Evolutionary conservation across 2,888 invertebrate genomes (phyloP).

Genomic region (Eristalis tenax): DNA sequence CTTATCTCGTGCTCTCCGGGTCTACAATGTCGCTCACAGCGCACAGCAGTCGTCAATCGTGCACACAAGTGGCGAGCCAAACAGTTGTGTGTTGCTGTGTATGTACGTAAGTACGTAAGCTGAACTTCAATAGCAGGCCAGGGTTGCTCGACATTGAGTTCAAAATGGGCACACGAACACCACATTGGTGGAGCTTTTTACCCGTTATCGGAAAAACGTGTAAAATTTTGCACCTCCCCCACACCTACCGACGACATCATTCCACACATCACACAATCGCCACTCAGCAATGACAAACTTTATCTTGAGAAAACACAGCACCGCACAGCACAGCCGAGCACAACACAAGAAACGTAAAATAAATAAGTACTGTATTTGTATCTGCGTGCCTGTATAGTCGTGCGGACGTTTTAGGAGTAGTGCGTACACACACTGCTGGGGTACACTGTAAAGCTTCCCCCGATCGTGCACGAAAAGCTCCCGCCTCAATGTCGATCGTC

Average conservation of each 20-base stretch:
- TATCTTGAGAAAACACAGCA: conserved; percentile 19
- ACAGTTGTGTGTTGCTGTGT: not conserved
- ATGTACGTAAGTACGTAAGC: conserved; percentile 49
- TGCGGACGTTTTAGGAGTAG: not conserved
- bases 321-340: not conserved
- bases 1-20: conserved; percentile 55
- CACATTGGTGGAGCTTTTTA: conserved; percentile 67
- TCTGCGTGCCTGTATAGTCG: not conserved
- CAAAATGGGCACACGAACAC: conserved; percentile 72
- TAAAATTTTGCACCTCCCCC: conserved; percentile 60
- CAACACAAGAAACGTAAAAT: not conserved
- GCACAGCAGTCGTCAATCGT: conserved; percentile 10
- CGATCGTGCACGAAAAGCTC: conserved; percentile 29
- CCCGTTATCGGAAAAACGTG: conserved; percentile 64
- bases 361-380: not conserved
- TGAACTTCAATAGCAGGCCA: conserved; percentile 73
- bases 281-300: conserved; percentile 10
- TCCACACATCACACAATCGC: conserved; percentile 1
- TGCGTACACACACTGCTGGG: not conserved
- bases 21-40: conserved; percentile 62
- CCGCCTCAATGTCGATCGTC: conserved; percentile 47
- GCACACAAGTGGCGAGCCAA: conserved; percentile 19
- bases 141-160: conserved; percentile 73
- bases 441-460: not conserved
- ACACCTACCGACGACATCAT: not conserved